These are phyloP conservation scores for Oxygymnocypris stewartii DNA, from an alignment of 2,113 vertebrate genomes.

Conservation along the genomic window DNA sequence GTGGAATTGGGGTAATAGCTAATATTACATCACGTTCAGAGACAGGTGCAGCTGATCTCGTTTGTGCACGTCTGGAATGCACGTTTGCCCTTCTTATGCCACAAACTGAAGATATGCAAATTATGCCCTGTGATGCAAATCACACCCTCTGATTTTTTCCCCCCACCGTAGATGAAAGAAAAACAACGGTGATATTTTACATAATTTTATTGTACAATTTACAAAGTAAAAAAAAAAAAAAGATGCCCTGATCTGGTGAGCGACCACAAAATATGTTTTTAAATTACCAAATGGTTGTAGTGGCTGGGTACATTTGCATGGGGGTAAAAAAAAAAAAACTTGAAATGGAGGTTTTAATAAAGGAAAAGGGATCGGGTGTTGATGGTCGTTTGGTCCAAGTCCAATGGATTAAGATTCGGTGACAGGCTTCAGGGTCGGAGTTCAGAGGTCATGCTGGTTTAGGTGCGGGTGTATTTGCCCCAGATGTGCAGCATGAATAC, in stretches of 20 bases:
- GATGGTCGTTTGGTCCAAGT: constrained; percentile 91
- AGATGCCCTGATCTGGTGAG: not conserved
- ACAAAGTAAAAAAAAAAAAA: constrained; percentile 65
- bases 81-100: constrained; percentile 17
- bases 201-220: constrained; percentile 76
- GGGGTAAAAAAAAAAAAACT: not conserved
- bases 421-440: constrained; percentile 64
- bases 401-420: constrained; percentile 74
- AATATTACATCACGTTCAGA: constrained; percentile 2
- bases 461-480: constrained; percentile 99
- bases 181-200: not conserved
- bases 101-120: constrained; percentile 28
- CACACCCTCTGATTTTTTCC: not conserved
- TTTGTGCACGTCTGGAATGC: constrained; percentile 10
- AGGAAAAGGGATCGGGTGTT: constrained; percentile 37
- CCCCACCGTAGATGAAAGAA: not conserved
- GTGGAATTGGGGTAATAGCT: not conserved
- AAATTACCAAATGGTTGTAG: constrained; percentile 60
- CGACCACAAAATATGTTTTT: constrained; percentile 30
- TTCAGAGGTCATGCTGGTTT: constrained; percentile 68
- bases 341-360: constrained; percentile 30
- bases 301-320: constrained; percentile 3
- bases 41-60: not conserved
- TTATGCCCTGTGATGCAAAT: not conserved
- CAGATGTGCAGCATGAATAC: constrained; percentile 99